These are phyloP conservation scores for Macropus fuliginosus DNA, from an alignment of 2,797 vertebrate species.

Conservation along the genomic window DNA sequence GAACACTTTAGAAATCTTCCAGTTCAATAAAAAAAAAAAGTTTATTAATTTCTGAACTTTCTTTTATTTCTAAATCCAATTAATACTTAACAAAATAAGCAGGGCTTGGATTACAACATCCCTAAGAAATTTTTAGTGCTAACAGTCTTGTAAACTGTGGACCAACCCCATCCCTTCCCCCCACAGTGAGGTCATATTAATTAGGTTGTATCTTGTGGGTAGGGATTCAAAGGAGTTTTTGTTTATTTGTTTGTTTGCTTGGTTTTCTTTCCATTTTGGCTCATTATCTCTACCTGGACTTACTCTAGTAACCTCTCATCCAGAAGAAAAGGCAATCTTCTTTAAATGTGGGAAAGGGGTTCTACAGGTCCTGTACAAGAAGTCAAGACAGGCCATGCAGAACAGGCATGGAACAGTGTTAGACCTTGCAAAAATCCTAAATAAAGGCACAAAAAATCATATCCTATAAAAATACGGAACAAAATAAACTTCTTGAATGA, in stretches of 20 bases:
- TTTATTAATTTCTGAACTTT: neutral
- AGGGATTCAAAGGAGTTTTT: neutral
- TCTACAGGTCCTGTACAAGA: neutral
- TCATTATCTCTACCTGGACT: neutral
- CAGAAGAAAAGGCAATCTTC: neutral
- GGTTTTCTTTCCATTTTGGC: neutral
- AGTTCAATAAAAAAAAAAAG: neutral
- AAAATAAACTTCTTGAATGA: neutral
- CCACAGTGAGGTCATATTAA: neutral
- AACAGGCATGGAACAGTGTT: neutral
- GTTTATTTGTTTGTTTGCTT: neutral
- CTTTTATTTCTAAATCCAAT: neutral
- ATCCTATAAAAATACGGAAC: neutral
- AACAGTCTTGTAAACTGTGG: neutral
- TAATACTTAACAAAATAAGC: neutral
- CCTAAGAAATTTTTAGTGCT: neutral
- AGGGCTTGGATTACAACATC: neutral
- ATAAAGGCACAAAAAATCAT: neutral
- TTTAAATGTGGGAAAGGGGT: neutral
- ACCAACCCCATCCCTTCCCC: neutral
- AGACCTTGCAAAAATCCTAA: neutral
- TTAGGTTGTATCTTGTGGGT: neutral
- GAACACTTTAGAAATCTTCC: slow-evolving; percentile 48
- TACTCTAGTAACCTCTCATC: neutral
- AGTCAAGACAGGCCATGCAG: neutral